Evolutionary conservation across 1,140 invertebrate species (phyloP).

Genomic region (Trichomalopsis sarcophagae): DNA sequence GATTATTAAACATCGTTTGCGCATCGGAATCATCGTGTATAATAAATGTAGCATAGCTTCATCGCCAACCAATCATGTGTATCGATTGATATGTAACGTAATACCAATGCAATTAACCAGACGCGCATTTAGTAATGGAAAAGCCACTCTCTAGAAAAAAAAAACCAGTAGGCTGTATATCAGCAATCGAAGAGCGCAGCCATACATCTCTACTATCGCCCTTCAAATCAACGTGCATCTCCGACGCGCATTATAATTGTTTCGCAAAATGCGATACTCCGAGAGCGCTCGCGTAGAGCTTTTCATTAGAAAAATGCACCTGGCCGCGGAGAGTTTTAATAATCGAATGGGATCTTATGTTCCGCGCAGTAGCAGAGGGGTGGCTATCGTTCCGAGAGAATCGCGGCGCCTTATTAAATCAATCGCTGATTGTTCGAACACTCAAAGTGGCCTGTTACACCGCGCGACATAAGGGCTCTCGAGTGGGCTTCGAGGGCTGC

Average conservation of each 20-base stretch:
- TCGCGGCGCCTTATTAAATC: slow-evolving; percentile 6
- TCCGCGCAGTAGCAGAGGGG: background rate
- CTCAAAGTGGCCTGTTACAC: background rate
- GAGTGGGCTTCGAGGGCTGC: background rate
- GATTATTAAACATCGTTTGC: too few species aligned
- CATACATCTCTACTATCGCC: background rate
- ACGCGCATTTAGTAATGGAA: too few species aligned
- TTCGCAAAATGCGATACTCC: background rate
- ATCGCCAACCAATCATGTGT: too few species aligned
- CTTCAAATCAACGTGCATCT: background rate
- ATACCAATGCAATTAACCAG: too few species aligned
- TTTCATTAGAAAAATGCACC: background rate
- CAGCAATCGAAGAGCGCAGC: background rate
- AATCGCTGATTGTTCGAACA: slow-evolving; percentile 3
- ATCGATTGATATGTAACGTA: too few species aligned
- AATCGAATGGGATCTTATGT: background rate
- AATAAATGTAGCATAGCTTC: too few species aligned
- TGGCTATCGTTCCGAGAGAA: background rate
- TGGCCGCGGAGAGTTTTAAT: background rate
- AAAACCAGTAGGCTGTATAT: background rate
- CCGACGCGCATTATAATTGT: background rate
- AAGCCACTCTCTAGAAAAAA: background rate
- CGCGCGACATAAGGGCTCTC: background rate
- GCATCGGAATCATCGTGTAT: too few species aligned
- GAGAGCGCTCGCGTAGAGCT: background rate